A percentile compares a stretch with the other conserved stretches of the same genome.
phyloP scores from a whole-genome alignment of 2,797 vertebrate genomes.

The Cuniculus paca region DNA sequence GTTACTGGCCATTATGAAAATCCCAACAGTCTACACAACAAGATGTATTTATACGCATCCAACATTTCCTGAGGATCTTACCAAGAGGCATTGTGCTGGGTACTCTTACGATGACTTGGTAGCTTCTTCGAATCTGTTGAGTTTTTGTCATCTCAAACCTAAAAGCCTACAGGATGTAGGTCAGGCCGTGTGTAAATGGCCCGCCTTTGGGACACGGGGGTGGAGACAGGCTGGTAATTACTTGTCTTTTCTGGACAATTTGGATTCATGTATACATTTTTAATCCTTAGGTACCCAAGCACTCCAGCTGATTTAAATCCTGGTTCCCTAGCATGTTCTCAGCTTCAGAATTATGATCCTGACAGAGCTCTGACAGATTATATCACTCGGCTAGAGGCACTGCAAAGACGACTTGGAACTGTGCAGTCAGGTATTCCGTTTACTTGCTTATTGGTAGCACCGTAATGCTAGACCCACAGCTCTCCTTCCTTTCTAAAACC shows the following conservation, averaged over 20 bases:
- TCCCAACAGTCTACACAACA: background rate
- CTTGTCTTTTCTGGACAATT: background rate
- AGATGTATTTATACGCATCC: background rate
- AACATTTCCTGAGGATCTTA: background rate
- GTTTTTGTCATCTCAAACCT: background rate
- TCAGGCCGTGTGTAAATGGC: background rate
- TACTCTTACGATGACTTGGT: background rate
- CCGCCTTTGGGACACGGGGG: background rate
- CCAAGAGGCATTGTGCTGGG: background rate
- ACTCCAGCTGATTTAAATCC: conserved; percentile 88
- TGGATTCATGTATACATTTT: conserved; percentile 44
- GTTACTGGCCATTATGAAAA: background rate
- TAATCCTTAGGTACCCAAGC: conserved; percentile 89
- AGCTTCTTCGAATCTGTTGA: conserved; percentile 20
- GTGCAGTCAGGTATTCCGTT: conserved; percentile 93
- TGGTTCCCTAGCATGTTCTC: conserved; percentile 92
- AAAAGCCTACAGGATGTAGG: background rate
- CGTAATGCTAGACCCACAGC: background rate
- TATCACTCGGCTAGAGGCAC: conserved; percentile 95
- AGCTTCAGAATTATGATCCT: conserved; percentile 97
- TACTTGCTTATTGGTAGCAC: background rate
- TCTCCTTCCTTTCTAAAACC: background rate
- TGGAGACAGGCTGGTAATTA: background rate
- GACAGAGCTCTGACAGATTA: conserved; percentile 97
- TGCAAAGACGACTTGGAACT: conserved; percentile 96